phyloP scores from a whole-genome alignment of 2,113 vertebrate genomes.

The Urocolius indicus region DNA sequence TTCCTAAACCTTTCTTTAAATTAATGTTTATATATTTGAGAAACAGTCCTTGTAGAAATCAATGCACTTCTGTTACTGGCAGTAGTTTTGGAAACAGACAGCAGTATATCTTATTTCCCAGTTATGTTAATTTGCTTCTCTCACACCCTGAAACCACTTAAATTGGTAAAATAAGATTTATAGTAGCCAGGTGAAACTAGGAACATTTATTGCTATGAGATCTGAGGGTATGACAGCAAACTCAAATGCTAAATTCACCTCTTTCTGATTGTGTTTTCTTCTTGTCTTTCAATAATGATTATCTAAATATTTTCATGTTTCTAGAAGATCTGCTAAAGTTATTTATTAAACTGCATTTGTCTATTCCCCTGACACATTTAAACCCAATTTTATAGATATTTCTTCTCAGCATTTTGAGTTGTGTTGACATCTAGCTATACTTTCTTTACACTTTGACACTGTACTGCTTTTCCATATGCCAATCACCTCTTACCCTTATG shows the following conservation, averaged over 20 bases:
- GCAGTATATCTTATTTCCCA: not conserved
- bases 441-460: not conserved
- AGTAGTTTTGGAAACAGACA: not conserved
- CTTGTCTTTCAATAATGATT: not conserved
- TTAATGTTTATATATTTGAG: not conserved
- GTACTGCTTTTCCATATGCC: constrained; percentile 39
- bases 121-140: not conserved
- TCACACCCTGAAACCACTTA: not conserved
- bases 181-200: not conserved
- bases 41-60: not conserved
- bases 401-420: constrained; percentile 1
- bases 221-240: not conserved
- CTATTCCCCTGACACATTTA: not conserved
- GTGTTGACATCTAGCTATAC: not conserved
- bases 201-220: not conserved
- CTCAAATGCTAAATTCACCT: not conserved
- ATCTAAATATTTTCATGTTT: not conserved
- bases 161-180: not conserved
- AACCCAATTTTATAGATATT: not conserved
- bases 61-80: not conserved
- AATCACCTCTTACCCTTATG: not conserved
- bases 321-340: not conserved
- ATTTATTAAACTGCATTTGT: not conserved
- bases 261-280: not conserved
- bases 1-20: not conserved